These are phyloP conservation scores for Papilio glaucus DNA, from an alignment of 1,140 invertebrate species.

Conservation along the genomic window DNA sequence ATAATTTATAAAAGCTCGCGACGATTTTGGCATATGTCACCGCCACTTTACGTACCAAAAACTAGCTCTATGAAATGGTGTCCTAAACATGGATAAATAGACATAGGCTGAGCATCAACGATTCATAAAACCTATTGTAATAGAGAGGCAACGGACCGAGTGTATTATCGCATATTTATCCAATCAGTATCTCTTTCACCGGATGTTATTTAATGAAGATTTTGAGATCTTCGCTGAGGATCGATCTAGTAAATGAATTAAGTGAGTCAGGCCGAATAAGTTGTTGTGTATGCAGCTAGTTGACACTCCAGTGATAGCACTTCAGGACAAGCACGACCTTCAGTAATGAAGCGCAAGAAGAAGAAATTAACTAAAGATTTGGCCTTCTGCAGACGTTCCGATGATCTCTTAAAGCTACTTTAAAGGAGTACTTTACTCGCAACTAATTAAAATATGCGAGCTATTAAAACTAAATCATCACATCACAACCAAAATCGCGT, in stretches of 20 bases:
- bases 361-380: no score
- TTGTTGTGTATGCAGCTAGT: background rate
- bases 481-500: conserved; percentile 1
- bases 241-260: no score
- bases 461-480: background rate
- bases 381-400: no score
- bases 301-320: background rate
- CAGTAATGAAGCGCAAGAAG: no score
- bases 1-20: conserved; percentile 40
- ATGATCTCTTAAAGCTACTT: no score
- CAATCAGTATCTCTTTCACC: no score
- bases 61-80: background rate
- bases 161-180: no score
- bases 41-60: background rate
- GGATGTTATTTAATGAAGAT: no score
- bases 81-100: background rate
- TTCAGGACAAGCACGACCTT: no score
- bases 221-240: no score
- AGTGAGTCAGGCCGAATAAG: no score
- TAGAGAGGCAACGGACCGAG: background rate
- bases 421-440: no score
- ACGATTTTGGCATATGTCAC: conserved; percentile 17
- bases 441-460: background rate
- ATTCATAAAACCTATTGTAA: background rate
- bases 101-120: background rate